A percentile compares a stretch with the other conserved stretches of the same genome.
phyloP scores from a whole-genome alignment of 1,140 invertebrate species.

The Drosophila ficusphila region DNA sequence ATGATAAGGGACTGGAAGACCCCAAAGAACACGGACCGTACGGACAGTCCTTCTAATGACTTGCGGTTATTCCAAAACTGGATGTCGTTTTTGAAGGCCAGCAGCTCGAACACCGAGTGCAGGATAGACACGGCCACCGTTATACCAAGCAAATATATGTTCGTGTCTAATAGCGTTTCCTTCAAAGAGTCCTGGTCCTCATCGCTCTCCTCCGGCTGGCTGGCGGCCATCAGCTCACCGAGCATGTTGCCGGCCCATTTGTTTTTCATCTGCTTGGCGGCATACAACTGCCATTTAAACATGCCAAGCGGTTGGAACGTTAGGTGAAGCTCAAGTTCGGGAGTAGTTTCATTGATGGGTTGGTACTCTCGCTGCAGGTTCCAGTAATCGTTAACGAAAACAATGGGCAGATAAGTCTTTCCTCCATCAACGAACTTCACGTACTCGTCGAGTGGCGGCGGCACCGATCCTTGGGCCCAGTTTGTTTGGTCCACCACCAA shows the following conservation, averaged over 20 bases:
- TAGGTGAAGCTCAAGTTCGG: constrained; percentile 89
- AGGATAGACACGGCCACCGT: constrained; percentile 97
- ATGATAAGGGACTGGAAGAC: constrained; percentile 98
- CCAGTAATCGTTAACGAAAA: constrained; percentile 99
- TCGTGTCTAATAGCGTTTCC: constrained; percentile 98
- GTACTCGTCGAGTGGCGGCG: constrained; percentile 96
- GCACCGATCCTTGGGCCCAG: constrained; percentile 95
- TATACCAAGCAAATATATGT: constrained; percentile 96
- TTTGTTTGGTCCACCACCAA: constrained; percentile 97
- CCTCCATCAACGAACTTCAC: constrained; percentile 94
- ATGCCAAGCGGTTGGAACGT: constrained; percentile 97
- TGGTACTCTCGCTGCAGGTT: constrained; percentile 98
- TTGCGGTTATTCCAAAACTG: constrained; percentile 99
- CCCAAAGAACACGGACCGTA: constrained; percentile 99
- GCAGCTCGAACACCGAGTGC: constrained; percentile 98
- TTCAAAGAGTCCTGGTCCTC: constrained; percentile 99
- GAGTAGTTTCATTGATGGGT: constrained; percentile 94
- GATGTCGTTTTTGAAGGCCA: constrained; percentile 99
- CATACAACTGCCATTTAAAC: constrained; percentile 99
- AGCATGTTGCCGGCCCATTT: constrained; percentile 88
- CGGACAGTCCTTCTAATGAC: constrained; percentile 98
- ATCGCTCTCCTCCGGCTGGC: constrained; percentile 85
- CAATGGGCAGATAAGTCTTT: constrained; percentile 95
- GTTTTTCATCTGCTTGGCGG: constrained; percentile 95
- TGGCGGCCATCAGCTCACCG: constrained; percentile 84